These are phyloP conservation scores for Phylloscopus whistleri DNA, from an alignment of 2,113 vertebrate species.

Conservation along the genomic window DNA sequence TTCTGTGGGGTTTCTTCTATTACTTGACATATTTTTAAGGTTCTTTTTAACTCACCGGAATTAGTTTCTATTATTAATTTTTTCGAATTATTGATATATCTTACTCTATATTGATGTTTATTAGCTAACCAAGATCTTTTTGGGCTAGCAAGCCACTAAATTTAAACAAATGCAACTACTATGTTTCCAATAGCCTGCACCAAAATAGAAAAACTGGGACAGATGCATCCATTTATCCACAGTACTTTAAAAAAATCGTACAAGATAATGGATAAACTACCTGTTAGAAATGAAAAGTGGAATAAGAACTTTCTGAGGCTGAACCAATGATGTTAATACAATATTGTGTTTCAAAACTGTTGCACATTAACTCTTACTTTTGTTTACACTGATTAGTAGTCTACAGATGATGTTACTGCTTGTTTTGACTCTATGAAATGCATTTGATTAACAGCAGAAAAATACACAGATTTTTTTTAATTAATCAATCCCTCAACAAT, in stretches of 20 bases:
- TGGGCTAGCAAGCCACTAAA: background rate
- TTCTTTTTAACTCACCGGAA: background rate
- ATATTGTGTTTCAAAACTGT: background rate
- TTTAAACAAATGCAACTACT: background rate
- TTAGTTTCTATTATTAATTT: background rate
- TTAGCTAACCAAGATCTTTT: background rate
- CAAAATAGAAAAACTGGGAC: background rate
- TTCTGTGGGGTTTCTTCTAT: accelerated
- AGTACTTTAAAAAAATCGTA: background rate
- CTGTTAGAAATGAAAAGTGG: background rate
- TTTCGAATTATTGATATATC: background rate
- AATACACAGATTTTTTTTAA: background rate
- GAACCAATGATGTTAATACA: background rate
- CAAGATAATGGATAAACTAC: background rate
- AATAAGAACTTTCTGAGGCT: background rate
- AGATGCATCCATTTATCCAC: background rate
- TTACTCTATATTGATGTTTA: background rate
- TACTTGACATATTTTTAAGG: background rate
- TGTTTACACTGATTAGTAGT: background rate
- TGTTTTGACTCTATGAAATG: background rate
- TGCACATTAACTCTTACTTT: background rate
- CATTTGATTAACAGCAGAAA: background rate
- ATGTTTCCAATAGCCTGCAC: background rate
- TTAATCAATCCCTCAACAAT: background rate
- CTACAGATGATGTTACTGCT: background rate